Conservation (phyloP, 2,113 vertebrate species). For the Thamnophis sirtalis region DNA sequence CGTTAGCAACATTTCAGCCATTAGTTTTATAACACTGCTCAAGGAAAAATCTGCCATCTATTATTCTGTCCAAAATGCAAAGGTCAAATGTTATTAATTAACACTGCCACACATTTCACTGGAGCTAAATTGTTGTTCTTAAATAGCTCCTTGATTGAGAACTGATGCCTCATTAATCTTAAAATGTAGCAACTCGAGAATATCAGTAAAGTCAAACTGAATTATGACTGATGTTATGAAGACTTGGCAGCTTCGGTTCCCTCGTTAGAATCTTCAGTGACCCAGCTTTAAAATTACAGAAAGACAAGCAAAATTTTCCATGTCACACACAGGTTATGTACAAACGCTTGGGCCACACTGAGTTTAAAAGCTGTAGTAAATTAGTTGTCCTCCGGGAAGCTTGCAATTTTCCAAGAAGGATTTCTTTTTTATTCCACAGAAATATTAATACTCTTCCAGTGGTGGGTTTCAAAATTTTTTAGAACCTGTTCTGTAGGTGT, state of each 20-base stretch:
- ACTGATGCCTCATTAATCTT: conserved; percentile 67
- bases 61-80: conserved; percentile 56
- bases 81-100: conserved; percentile 68
- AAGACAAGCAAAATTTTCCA: not conserved
- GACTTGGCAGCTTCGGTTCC: not conserved
- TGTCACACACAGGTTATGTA: not conserved
- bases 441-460: not conserved
- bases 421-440: not conserved
- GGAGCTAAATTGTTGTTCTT: conserved; percentile 56
- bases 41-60: conserved; percentile 37
- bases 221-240: conserved; percentile 47
- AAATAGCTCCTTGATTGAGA: conserved; percentile 64
- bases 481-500: too few relatives aligned
- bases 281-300: not conserved
- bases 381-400: not conserved
- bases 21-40: conserved; percentile 48
- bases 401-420: not conserved
- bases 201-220: conserved; percentile 55
- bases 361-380: not conserved
- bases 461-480: too few relatives aligned
- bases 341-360: not conserved
- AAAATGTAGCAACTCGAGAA: conserved; percentile 50
- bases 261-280: not conserved
- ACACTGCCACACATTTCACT: conserved; percentile 45
- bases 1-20: conserved; percentile 22